Percentiles rank a stretch among this genome's conserved stretches.
Conservation (phyloP, 2,888 invertebrate genomes). For the Sesia bembeciformis region DNA sequence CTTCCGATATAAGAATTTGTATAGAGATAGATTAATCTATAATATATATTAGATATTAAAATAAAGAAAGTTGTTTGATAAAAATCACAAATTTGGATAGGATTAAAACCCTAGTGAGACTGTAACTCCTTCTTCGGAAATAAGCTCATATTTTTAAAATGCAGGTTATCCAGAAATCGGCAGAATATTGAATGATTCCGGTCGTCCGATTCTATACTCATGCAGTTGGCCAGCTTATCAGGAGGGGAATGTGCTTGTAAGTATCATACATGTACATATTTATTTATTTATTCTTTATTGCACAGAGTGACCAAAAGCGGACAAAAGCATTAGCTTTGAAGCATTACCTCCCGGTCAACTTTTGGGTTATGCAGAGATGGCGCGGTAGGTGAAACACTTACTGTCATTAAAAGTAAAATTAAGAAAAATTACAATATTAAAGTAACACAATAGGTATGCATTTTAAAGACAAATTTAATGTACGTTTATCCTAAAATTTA, state of each 20-base stretch:
- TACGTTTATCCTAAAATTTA: no score
- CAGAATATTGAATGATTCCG: conserved; percentile 79
- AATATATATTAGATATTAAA: background rate
- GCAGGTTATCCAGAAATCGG: conserved; percentile 84
- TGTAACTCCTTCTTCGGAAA: background rate
- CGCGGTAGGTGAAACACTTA: background rate
- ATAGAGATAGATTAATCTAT: no score
- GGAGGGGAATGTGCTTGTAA: conserved; percentile 66
- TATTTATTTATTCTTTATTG: background rate
- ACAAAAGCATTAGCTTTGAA: no score
- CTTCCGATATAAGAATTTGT: no score
- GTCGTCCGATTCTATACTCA: conserved; percentile 84
- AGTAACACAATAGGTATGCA: no score
- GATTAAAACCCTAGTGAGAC: background rate
- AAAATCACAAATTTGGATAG: background rate
- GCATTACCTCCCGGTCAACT: background rate
- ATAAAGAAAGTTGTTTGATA: background rate
- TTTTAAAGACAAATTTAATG: no score
- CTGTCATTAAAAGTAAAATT: no score
- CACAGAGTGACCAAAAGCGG: no score
- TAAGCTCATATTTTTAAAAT: conserved; percentile 5
- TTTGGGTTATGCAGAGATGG: no score
- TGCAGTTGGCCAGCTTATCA: conserved; percentile 91
- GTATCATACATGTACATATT: background rate
- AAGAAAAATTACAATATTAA: no score